Base-by-base conservation (phyloP, 2,113 vertebrate species). In the Microcebus griseorufus region DNA sequence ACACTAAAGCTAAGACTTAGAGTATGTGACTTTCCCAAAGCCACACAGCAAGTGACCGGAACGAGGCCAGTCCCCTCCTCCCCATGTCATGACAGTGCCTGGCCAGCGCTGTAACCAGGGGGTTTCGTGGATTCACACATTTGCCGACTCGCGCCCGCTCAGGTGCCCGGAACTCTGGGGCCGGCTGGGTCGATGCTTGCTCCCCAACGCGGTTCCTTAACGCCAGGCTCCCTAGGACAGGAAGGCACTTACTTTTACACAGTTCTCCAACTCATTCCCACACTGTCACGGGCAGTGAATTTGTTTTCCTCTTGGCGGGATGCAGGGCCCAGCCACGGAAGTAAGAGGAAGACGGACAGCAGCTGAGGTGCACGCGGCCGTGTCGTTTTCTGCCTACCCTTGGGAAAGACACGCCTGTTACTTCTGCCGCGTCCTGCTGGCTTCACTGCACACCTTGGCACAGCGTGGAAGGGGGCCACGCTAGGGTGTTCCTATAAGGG, bases 381-480 rank as follows among this genome's bases (percentile, higher is more conserved):
- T 48, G 25, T 11, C n/a, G 27, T 84, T 85, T 39, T 25, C 51
- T 8, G 45, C 25, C 11, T 51, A 62, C 12, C 16, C 37, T 84
- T 90, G 29, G 20, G 25, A 88, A 29, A 34, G 58, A 34, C 48
- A n/a, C 10, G 22, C 10, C 39, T 9, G 12, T 11, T 45, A 27
- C 4, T 76, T 65, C 65, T 78, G 37, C 55, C 32, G 2, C 34
- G 18, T 37, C 51, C 32, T n/a, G 2, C 13, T 58, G 29, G 29
- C 39, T 51, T 69, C 76, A 85, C 60, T 81, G 55, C 86, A 20
- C 67, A 58, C 23, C 18, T 3, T 34, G 18, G 25, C 37, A 6
- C 3, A 8, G 1, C 5, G 9, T 27, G 8, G 32, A 12, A 87
- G 10, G 13, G 20, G 37, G n/a, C 6, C 12, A 6, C 3, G 0